Conservation (phyloP, 2,113 vertebrate species). For the Dolichallabes microphthalmus region DNA sequence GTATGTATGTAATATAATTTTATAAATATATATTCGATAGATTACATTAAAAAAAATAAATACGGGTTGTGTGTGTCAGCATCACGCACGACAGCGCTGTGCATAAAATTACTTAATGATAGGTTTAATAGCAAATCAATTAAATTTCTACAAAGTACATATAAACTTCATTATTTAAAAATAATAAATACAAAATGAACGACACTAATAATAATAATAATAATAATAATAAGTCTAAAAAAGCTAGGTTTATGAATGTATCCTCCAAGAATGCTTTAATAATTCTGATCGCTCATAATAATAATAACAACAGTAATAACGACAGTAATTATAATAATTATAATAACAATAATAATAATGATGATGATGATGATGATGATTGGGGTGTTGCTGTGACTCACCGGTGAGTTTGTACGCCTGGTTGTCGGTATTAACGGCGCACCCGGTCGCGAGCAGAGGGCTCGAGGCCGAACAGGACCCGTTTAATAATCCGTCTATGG, state of each 20-base stretch:
- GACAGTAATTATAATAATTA: neutral
- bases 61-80: neutral
- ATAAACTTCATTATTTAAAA: neutral
- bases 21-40: too few relatives aligned
- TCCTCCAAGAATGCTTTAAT: neutral
- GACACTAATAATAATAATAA: neutral
- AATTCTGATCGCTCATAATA: neutral
- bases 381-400: slow-evolving; percentile 59
- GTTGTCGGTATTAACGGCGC: slow-evolving; percentile 78
- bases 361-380: neutral
- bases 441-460: slow-evolving; percentile 81
- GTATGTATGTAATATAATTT: too few relatives aligned
- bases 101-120: neutral
- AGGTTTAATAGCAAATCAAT: neutral
- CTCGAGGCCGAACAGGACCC: slow-evolving; percentile 87
- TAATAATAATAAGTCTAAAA: neutral
- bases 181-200: neutral
- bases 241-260: neutral
- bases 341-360: neutral
- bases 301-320: neutral
- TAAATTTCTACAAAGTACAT: neutral
- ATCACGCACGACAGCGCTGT: neutral
- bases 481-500: slow-evolving; percentile 96
- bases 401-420: slow-evolving; percentile 92
- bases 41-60: neutral